These are phyloP conservation scores for Drosophila greeni DNA, from an alignment of 2,888 invertebrate species.

Conservation along the genomic window DNA sequence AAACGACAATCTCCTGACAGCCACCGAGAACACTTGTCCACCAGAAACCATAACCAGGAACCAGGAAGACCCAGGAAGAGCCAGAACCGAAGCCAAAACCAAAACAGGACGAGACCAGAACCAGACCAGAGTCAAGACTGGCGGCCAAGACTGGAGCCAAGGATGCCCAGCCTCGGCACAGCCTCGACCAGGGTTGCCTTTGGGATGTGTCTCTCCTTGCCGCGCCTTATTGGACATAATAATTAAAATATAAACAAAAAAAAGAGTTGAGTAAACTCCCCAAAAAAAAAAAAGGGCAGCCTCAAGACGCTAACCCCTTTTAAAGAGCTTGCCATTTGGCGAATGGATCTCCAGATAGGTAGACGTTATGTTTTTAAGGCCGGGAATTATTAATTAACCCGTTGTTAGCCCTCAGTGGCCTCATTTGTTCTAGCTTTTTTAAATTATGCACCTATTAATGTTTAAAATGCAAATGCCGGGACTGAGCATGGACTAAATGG, in stretches of 20 bases:
- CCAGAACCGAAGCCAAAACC: not conserved
- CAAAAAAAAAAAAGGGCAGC: constrained; percentile 19
- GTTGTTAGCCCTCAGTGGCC: constrained; percentile 58
- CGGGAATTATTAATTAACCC: constrained; percentile 68
- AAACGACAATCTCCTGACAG: constrained; percentile 64
- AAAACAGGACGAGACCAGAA: constrained; percentile 4
- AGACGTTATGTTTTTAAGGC: constrained; percentile 49
- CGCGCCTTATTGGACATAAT: constrained; percentile 52
- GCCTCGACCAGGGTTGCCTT: constrained; percentile 50
- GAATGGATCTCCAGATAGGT: constrained; percentile 61
- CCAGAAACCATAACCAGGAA: constrained; percentile 12
- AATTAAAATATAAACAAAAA: constrained; percentile 59
- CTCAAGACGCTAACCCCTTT: constrained; percentile 59
- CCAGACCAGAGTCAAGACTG: constrained; percentile 15
- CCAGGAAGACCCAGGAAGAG: too few relatives aligned
- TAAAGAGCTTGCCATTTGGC: constrained; percentile 62
- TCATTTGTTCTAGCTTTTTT: constrained; percentile 57
- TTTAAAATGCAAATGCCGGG: constrained; percentile 61
- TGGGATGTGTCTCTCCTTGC: constrained; percentile 29
- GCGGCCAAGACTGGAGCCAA: constrained; percentile 17
- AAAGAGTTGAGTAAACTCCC: not conserved
- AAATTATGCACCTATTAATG: constrained; percentile 72
- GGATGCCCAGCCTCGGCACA: constrained; percentile 8
- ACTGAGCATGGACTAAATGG: constrained; percentile 11
- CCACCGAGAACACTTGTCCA: constrained; percentile 35